These are phyloP conservation scores for Oriolus oriolus DNA, from an alignment of 2,113 vertebrate species.

Conservation along the genomic window DNA sequence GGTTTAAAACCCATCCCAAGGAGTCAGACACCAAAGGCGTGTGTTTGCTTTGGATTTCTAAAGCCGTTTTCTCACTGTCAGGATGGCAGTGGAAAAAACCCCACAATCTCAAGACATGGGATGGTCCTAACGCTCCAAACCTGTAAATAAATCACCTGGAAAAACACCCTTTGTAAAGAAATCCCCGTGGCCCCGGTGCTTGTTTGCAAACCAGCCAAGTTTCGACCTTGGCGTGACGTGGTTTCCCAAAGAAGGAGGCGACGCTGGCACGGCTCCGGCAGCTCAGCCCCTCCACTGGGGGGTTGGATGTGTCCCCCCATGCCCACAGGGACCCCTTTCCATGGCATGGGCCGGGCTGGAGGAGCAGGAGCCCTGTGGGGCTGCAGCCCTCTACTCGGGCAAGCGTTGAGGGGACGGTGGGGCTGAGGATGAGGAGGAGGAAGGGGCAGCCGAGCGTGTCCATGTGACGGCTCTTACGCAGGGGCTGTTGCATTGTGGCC, in stretches of 20 bases:
- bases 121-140: background rate
- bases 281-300: background rate
- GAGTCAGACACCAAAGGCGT: background rate
- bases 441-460: background rate
- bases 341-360: background rate
- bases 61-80: background rate
- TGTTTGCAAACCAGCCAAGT: background rate
- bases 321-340: rapidly evolving
- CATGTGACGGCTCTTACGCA: background rate
- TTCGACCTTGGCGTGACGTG: background rate
- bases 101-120: background rate
- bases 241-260: background rate
- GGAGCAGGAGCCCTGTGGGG: background rate
- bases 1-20: background rate
- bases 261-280: background rate
- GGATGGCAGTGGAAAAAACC: background rate
- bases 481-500: background rate
- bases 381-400: background rate
- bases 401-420: rapidly evolving
- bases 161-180: conserved; percentile 18
- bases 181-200: background rate
- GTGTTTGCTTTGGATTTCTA: background rate
- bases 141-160: conserved; percentile 3
- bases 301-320: background rate
- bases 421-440: background rate